These are phyloP conservation scores for Atopsyche davidsoni DNA, from an alignment of 1,140 invertebrate genomes.

Conservation along the genomic window DNA sequence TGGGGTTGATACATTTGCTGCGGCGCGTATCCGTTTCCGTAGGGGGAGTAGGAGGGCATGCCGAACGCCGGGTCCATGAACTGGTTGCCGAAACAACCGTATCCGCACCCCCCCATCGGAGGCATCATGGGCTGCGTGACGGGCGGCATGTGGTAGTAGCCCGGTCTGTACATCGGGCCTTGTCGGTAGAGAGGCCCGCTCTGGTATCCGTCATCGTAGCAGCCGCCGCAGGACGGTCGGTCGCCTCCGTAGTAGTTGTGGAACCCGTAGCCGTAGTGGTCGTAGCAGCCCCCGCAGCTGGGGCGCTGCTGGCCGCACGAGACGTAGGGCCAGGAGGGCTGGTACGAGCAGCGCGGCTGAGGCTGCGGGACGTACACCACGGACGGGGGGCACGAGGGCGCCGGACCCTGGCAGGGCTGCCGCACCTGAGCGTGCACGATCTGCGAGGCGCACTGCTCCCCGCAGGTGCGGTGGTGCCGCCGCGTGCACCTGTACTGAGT, in stretches of 20 bases:
- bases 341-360: slow-evolving; percentile 16
- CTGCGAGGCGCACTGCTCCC: slow-evolving; percentile 18
- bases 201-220: slow-evolving; percentile 28
- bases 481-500: slow-evolving; percentile 19
- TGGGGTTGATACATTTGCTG: slow-evolving; percentile 2
- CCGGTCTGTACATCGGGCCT: slow-evolving; percentile 25
- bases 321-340: slow-evolving; percentile 25
- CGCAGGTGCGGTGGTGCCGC: slow-evolving; percentile 25
- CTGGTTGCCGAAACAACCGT: slow-evolving; percentile 25
- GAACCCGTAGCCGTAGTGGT: slow-evolving; percentile 28
- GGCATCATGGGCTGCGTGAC: not conserved
- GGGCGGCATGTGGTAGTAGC: slow-evolving; percentile 28
- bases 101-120: not conserved
- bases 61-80: slow-evolving; percentile 26
- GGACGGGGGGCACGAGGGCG: slow-evolving; percentile 11
- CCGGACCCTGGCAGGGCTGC: slow-evolving; percentile 19
- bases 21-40: slow-evolving; percentile 1
- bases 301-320: slow-evolving; percentile 13
- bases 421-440: slow-evolving; percentile 25
- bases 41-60: slow-evolving; percentile 20
- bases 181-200: slow-evolving; percentile 21
- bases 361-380: slow-evolving; percentile 28
- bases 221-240: slow-evolving; percentile 20
- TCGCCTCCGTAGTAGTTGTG: slow-evolving; percentile 14
- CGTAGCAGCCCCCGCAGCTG: slow-evolving; percentile 27